Conservation (phyloP, 2,113 vertebrate genomes). For the Apus apus region DNA sequence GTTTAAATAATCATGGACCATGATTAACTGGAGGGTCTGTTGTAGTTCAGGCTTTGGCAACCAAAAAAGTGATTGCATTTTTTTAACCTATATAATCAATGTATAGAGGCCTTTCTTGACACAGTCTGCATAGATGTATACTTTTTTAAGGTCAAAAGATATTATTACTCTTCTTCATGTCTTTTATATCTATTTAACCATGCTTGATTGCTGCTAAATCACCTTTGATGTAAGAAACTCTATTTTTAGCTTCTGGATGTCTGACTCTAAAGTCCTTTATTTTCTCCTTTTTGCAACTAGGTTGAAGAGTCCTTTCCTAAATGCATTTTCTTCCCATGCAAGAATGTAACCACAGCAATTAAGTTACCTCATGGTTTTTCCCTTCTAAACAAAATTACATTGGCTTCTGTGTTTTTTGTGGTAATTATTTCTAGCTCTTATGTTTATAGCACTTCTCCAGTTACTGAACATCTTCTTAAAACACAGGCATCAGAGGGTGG, state of each 20-base stretch:
- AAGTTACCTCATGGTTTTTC: neutral
- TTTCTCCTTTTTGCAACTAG: neutral
- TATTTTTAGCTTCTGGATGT: neutral
- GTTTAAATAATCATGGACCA: neutral
- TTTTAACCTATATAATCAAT: neutral
- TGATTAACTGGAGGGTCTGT: neutral
- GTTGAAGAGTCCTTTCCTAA: neutral
- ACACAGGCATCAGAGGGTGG: fast-evolving
- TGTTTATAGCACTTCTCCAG: neutral
- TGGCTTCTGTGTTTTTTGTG: neutral
- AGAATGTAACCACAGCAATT: neutral
- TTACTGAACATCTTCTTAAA: neutral
- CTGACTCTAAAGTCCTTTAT: neutral
- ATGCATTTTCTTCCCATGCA: neutral
- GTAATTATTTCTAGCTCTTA: fast-evolving
- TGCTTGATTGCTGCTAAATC: neutral
- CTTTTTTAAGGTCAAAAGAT: neutral
- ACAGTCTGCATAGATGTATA: neutral
- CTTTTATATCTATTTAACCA: neutral
- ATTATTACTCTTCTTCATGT: neutral
- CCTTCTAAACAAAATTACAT: neutral
- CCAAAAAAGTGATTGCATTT: neutral
- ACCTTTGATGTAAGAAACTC: neutral
- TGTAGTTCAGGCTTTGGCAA: neutral
- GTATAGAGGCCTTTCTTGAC: neutral